Base-by-base conservation (phyloP, 92 coral and sea anemone genomes). In the Paragorgia papillata region DNA sequence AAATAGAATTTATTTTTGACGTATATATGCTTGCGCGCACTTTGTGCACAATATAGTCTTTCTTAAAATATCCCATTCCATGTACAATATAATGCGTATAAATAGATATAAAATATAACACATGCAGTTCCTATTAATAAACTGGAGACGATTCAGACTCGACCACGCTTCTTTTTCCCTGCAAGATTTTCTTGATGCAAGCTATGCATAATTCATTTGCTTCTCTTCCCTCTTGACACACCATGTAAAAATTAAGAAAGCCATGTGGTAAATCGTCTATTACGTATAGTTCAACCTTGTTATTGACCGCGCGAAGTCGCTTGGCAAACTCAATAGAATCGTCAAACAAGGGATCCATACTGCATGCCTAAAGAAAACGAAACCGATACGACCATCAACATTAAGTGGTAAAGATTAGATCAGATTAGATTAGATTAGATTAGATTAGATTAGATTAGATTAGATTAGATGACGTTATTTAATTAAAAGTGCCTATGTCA, bases 321-420 rank as follows among this genome's bases (percentile, higher is more conserved):
- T 90, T 89, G 18, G 95, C 98, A 82, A 94, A 94, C 84, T 94
- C 98, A 3, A 94, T 86, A 15, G 98, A 91, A 69, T 94, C 98
- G 75, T 94, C 98, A 3, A 94, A 88, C 24, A 94, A 79, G 31
- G 98, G 98, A 50, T 94, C 98, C 79, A 91, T 80, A n/a, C 94
- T 84, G 60, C 98, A 94, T 9, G 98, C 98, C 98, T 94, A 66
- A 25, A 56, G 34, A 27, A 10, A 27, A 69, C 43, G 4, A 57
- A 34, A 44, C 39, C 10, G n/a, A 44, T 76, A 12, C 0, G 12
- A 6, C 12, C 43, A 12, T 37, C 12, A 37, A 37, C 43, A 37
- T 4, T 37, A 37, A 4, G 43, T n/a, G n/a, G n/a, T n/a, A n/a
- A n/a, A n/a, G n/a, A n/a, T n/a, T n/a, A n/a, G n/a, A n/a, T n/a